Evolutionary conservation across 2,113 vertebrate species (phyloP).

Genomic region (Corythornis cristatus): DNA sequence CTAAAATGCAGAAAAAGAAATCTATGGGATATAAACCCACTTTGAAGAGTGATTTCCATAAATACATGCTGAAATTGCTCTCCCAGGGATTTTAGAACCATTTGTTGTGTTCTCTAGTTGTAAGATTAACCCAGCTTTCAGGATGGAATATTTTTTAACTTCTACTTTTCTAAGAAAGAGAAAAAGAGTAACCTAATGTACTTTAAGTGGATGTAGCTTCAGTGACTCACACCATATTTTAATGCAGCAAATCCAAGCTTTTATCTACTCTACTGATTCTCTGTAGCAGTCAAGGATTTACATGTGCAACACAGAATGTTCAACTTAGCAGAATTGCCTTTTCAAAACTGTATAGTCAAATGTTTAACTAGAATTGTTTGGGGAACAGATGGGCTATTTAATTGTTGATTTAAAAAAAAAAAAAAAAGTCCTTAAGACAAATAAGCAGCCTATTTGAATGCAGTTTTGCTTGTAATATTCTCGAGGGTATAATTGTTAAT

Average conservation of each 20-base stretch:
- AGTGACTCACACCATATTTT: neutral
- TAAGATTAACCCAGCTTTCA: neutral
- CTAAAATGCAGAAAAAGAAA: slow-evolving; percentile 53
- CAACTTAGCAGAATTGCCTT: slow-evolving; percentile 48
- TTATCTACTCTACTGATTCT: neutral
- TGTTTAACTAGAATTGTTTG: slow-evolving; percentile 48
- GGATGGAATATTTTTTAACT: neutral
- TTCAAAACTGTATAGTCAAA: slow-evolving; percentile 39
- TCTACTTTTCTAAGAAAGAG: neutral
- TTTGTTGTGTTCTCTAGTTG: neutral
- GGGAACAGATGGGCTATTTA: slow-evolving; percentile 61
- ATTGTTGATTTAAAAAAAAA: slow-evolving; percentile 19
- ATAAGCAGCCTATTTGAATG: slow-evolving; percentile 59
- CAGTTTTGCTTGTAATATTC: slow-evolving; percentile 51
- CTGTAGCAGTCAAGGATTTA: slow-evolving; percentile 36
- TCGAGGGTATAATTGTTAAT: slow-evolving; percentile 44
- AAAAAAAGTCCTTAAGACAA: slow-evolving; percentile 27
- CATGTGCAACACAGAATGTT: slow-evolving; percentile 2
- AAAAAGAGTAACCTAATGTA: neutral
- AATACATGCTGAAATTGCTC: neutral
- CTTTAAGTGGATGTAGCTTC: neutral
- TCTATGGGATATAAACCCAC: slow-evolving; percentile 39
- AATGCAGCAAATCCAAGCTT: neutral
- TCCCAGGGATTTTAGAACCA: neutral
- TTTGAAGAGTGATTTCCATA: slow-evolving; percentile 58